Evolutionary conservation across 2,113 vertebrate species (phyloP).

Genomic region (Typhlomys cinereus): DNA sequence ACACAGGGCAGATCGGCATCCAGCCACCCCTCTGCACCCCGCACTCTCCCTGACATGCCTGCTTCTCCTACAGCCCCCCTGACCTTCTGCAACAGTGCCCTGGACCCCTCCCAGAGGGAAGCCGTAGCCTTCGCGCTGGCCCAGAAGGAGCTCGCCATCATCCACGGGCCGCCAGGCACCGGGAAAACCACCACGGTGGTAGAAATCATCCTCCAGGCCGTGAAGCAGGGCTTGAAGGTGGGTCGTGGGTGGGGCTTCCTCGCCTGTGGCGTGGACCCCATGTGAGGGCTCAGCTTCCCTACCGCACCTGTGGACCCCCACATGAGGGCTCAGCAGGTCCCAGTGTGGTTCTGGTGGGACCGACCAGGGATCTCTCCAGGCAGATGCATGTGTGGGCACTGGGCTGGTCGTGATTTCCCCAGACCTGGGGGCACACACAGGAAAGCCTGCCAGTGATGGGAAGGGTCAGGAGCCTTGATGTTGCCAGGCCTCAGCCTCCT

Average conservation of each 20-base stretch:
- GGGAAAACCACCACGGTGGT: conserved; percentile 97
- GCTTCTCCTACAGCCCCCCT: conserved; percentile 78
- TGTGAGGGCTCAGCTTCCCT: too few species aligned
- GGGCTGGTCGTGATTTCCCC: neutral
- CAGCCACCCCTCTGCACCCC: rapidly evolving
- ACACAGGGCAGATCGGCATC: neutral
- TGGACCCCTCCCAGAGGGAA: conserved; percentile 94
- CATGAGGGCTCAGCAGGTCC: neutral
- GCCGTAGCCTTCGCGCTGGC: conserved; percentile 92
- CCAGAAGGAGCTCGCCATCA: conserved; percentile 94
- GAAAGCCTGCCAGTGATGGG: rapidly evolving
- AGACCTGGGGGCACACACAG: rapidly evolving
- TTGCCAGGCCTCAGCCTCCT: rapidly evolving
- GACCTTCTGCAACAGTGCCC: conserved; percentile 85
- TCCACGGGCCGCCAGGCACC: conserved; percentile 96
- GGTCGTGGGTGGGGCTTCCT: rapidly evolving
- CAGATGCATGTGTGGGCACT: rapidly evolving
- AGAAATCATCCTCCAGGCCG: conserved; percentile 94
- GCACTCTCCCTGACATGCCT: neutral
- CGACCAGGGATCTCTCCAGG: rapidly evolving
- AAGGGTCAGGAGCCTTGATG: neutral
- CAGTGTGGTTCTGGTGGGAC: too few species aligned
- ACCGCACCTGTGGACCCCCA: too few species aligned
- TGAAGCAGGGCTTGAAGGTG: conserved; percentile 93
- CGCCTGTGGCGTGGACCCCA: too few species aligned